Evolutionary conservation across 2,113 vertebrate species (phyloP), one percentile per base, ranked within the genome.

Genomic region (Alosa alosa): DNA sequence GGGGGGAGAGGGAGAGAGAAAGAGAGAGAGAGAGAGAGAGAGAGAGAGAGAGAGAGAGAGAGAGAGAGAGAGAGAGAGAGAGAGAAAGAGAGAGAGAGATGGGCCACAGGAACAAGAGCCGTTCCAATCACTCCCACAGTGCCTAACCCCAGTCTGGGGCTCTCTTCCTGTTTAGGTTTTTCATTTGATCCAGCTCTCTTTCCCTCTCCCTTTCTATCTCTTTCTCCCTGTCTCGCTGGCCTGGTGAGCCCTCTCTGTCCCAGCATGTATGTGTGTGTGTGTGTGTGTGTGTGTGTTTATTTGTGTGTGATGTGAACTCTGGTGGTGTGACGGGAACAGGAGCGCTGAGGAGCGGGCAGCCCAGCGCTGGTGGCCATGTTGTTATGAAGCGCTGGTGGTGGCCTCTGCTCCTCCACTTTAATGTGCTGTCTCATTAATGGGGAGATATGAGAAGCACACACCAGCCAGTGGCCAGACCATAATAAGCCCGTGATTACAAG

Each of bases 401-500:
- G 64, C 85, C 88, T 89, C 89, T 91, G 88, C 41, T 91, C 92
- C 93, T 91, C 87, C 85, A 89, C 88, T 89, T 92, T 94, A 93
- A 94, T 92, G 92, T 90, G 85, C 95, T 90, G 95, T 94, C 96
- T 94, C 93, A 91, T 96, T 96, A 96, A 95, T 95, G 93, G 92
- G 91, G 91, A 92, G 94, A 93, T 95, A 94, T 95, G 97, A 96
- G 94, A 94, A 96, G 89, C 93, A 92, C 95, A 96, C 95, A 95
- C 96, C 88, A 93, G 92, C 95, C 96, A 95, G 96, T 96, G 96
- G 93, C 90, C 93, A 89, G 92, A 25, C 94, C 64, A 93, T 92
- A 92, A 89, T 96, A 96, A 95, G 91, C 92, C 86, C 94, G 93
- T 96, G 96, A 96, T 96, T 96, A 95, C 95, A 95, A 95, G 94